Base-by-base conservation (phyloP, 2,888 invertebrate genomes). In the Standfussiana lucernea region DNA sequence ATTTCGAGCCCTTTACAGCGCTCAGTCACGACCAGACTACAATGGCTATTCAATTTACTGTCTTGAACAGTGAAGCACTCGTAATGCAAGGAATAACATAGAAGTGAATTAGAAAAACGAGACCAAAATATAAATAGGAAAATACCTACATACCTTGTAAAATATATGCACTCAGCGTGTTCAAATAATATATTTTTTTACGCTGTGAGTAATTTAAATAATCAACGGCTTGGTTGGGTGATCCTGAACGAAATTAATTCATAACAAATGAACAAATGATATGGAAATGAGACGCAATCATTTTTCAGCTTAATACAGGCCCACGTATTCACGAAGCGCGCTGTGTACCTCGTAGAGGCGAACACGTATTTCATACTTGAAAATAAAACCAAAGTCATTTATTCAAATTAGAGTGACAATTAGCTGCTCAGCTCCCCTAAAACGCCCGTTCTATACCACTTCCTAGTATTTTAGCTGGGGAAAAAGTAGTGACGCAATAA, bases 251-350 rank as follows among this genome's bases (percentile, higher is more conserved):
- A 71, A 45, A 72, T 79, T 32, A 62, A 73, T 56, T 67, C 50
- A 56, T 65, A 59, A 71, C 71, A 78, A 75, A 85, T 78, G 75
- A 72, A 72, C 67, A 77, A 73, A 77, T 84, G 80, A 83, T 80
- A 83, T 83, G 87, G 79, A 83, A 88, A 88, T 84, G 81, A 76
- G 81, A 80, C 62, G 65, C 42, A 81, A 80, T 71, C 35, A 79
- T 86, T 87, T 87, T 86, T 87, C 71, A 82, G 80, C 40, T 75
- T 42, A 61, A 79, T 68, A 73, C 80, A 15, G 24, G 70, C 56
- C 40, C 28, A 32, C 45, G 21, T 73, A 67, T 71, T 70, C 47
- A 75, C 67, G 37, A 75, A 70, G 61, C 35, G 37, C 53, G 59
- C 21, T 64, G 15, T 62, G 62, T 35, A 73, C 56, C 78, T 70